These are phyloP conservation scores for Ciconia boyciana DNA, from an alignment of 2,113 vertebrate species.

Conservation along the genomic window DNA sequence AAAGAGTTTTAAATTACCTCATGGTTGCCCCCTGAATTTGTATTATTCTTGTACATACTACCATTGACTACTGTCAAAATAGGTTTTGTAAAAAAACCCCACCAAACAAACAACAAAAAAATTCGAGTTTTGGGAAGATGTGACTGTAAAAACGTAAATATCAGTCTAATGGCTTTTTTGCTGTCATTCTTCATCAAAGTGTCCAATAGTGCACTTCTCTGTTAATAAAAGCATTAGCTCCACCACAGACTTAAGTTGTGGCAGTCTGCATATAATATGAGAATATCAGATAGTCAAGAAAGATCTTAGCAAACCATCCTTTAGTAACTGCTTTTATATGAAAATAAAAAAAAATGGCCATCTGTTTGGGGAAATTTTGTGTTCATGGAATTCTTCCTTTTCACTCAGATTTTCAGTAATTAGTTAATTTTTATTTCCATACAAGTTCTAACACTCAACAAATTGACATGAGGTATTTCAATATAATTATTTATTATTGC, in stretches of 20 bases:
- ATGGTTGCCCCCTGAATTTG: background rate
- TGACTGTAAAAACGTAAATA: background rate
- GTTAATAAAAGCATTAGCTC: background rate
- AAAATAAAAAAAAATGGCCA: background rate
- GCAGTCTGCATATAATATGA: too few relatives aligned
- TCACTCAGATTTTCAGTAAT: background rate
- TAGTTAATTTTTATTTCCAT: background rate
- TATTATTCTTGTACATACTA: background rate
- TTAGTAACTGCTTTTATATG: background rate
- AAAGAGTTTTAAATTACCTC: background rate
- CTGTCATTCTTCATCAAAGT: background rate
- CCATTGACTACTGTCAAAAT: background rate
- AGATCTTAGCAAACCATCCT: background rate
- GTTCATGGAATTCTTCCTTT: background rate
- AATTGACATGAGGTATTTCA: too few relatives aligned
- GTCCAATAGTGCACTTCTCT: background rate
- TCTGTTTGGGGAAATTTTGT: background rate
- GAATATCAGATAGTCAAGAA: background rate
- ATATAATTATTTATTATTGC: background rate
- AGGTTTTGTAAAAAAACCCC: background rate
- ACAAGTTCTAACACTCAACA: background rate
- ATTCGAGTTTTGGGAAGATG: background rate
- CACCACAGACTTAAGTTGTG: background rate
- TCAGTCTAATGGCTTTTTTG: background rate
- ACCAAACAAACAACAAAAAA: background rate